These are phyloP conservation scores for Ptilorrhoa leucosticta DNA, from an alignment of 2,113 vertebrate species.

Conservation along the genomic window DNA sequence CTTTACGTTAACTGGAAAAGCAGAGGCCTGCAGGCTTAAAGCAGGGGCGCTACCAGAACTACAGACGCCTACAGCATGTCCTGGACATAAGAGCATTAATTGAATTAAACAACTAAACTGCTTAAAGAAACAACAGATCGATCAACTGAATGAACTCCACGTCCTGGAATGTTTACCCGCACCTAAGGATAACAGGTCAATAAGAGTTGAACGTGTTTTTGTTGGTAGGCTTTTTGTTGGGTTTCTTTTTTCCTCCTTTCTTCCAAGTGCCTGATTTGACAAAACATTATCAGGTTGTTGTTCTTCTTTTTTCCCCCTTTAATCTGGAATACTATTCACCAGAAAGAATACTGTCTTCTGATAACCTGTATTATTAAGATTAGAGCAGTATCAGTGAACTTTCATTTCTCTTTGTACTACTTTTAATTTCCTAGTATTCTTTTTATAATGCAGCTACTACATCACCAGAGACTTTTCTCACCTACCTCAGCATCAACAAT, in stretches of 20 bases:
- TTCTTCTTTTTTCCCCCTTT: neutral
- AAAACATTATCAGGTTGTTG: neutral
- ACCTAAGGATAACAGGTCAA: neutral
- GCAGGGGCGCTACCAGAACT: neutral
- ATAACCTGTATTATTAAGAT: neutral
- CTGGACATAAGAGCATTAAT: neutral
- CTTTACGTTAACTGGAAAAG: slow-evolving; percentile 44
- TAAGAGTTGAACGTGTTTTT: neutral
- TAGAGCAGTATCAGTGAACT: neutral
- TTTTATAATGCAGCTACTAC: neutral
- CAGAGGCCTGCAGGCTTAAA: neutral
- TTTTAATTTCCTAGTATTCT: neutral
- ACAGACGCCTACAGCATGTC: neutral
- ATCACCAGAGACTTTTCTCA: neutral
- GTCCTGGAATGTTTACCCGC: neutral
- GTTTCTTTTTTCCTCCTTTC: too few species aligned
- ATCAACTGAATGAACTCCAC: neutral
- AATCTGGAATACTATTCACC: neutral
- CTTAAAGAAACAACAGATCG: slow-evolving; percentile 25
- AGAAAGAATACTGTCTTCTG: neutral
- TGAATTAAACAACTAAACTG: slow-evolving; percentile 1
- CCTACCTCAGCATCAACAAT: neutral
- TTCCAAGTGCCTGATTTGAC: neutral
- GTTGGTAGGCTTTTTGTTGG: neutral
- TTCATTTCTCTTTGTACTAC: neutral